A percentile compares a stretch with the other conserved stretches of the same genome.
Conservation (phyloP, 2,888 invertebrate species). For the Campoplex capitator region DNA sequence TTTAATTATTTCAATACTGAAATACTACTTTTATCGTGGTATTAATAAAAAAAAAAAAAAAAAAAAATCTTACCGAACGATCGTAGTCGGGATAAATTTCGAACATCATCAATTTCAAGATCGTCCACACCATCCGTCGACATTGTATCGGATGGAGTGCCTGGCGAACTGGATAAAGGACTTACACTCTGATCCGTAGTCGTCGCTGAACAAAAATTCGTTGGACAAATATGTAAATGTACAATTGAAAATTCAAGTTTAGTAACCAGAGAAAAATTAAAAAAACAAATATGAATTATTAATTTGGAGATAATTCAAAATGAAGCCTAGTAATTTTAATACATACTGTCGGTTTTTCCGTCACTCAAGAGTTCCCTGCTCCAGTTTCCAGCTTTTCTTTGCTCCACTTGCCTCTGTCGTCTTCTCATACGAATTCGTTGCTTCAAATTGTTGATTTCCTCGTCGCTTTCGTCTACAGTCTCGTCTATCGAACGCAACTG, state of each 20-base stretch:
- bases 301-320: too few species aligned
- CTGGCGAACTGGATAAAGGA: constrained; percentile 85
- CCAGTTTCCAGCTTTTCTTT: constrained; percentile 74
- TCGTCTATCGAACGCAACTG: constrained; percentile 85
- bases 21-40: too few species aligned
- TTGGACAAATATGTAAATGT: neutral
- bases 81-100: constrained; percentile 84
- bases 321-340: neutral
- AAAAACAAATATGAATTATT: too few species aligned
- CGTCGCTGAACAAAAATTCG: constrained; percentile 78
- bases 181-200: constrained; percentile 86
- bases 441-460: constrained; percentile 88
- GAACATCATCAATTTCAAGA: constrained; percentile 85
- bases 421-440: constrained; percentile 88
- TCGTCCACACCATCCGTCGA: constrained; percentile 86
- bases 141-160: constrained; percentile 84
- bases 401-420: constrained; percentile 85
- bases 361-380: constrained; percentile 83
- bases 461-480: constrained; percentile 87
- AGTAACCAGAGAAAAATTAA: too few species aligned
- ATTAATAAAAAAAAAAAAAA: too few species aligned
- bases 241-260: neutral
- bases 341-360: constrained; percentile 85
- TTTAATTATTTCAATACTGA: too few species aligned
- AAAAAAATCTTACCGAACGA: constrained; percentile 73